Conservation (phyloP, 1,140 invertebrate species). For the Sminthurinus signatus region DNA sequence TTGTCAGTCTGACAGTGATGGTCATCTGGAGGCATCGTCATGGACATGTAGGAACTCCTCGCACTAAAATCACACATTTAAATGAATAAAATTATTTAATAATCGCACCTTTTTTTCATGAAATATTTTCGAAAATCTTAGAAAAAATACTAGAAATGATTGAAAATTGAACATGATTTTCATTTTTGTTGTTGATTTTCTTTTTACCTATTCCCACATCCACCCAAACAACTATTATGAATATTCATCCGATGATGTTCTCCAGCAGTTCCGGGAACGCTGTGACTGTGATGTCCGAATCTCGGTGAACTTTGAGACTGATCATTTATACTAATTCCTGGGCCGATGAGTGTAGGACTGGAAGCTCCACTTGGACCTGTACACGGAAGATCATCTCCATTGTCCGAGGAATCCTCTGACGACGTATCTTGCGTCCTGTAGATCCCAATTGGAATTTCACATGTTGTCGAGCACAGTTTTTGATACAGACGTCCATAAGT, state of each 20-base stretch:
- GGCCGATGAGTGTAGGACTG: conserved; percentile 10
- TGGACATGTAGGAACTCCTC: conserved; percentile 34
- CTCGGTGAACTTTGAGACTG: conserved; percentile 2
- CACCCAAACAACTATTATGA: conserved; percentile 36
- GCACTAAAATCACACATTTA: too few relatives aligned
- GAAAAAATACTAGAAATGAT: too few relatives aligned
- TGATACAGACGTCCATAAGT: conserved; percentile 96
- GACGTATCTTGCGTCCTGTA: conserved; percentile 86
- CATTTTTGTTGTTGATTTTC: too few relatives aligned
- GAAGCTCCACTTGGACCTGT: conserved; percentile 31
- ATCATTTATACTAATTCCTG: conserved; percentile 5
- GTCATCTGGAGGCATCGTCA: conserved; percentile 27
- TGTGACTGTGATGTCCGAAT: not conserved
- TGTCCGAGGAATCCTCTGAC: conserved; percentile 27
- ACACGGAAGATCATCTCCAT: conserved; percentile 30
- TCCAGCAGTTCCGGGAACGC: not conserved
- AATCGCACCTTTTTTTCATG: too few relatives aligned
- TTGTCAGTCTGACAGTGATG: conserved; percentile 24
- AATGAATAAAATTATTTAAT: too few relatives aligned
- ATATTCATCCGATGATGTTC: conserved; percentile 24
- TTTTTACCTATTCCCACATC: conserved; percentile 32
- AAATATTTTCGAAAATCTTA: too few relatives aligned
- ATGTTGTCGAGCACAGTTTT: conserved; percentile 96
- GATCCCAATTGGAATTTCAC: conserved; percentile 97
- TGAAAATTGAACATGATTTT: too few relatives aligned